Percentiles rank a stretch among this genome's conserved stretches.
These are phyloP conservation scores for Trichopria drosophilae DNA, from an alignment of 2,888 invertebrate genomes.

Conservation along the genomic window DNA sequence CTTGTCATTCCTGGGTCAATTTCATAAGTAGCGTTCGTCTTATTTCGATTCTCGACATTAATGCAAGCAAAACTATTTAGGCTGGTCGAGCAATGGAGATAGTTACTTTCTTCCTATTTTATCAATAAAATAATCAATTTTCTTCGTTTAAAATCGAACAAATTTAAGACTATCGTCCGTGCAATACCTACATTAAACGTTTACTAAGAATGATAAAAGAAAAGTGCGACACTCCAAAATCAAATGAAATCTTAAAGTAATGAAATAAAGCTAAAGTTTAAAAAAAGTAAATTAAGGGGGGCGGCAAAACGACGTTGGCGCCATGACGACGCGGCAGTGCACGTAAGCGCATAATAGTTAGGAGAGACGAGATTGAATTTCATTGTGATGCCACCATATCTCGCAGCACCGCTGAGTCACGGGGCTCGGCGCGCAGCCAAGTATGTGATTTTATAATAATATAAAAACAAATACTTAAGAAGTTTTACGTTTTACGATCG, in stretches of 20 bases:
- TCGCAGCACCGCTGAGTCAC: slow-evolving; percentile 63
- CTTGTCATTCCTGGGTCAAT: slow-evolving; percentile 42
- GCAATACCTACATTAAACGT: slow-evolving; percentile 28
- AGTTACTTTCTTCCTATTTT: slow-evolving; percentile 27
- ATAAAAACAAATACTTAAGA: slow-evolving; percentile 53
- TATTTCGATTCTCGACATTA: slow-evolving; percentile 22
- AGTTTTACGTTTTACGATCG: slow-evolving; percentile 43
- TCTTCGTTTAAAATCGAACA: no score
- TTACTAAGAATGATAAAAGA: no score
- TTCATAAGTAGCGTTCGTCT: slow-evolving; percentile 34
- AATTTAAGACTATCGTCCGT: no score
- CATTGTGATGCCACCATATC: slow-evolving; percentile 80
- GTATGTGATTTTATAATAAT: slow-evolving; percentile 58
- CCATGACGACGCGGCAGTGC: slow-evolving; percentile 29
- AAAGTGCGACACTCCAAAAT: neutral
- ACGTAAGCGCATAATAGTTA: slow-evolving; percentile 45
- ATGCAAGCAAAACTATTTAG: slow-evolving; percentile 8
- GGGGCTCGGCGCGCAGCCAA: slow-evolving; percentile 57
- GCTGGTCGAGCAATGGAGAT: slow-evolving; percentile 13
- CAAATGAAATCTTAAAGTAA: slow-evolving; percentile 1
- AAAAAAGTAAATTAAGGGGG: slow-evolving; percentile 13
- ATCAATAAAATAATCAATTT: no score
- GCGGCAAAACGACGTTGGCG: slow-evolving; percentile 25
- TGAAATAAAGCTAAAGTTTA: neutral
- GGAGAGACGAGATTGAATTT: slow-evolving; percentile 56